These are phyloP conservation scores for Ericerus pela DNA, from an alignment of 1,140 invertebrate species.

Conservation along the genomic window DNA sequence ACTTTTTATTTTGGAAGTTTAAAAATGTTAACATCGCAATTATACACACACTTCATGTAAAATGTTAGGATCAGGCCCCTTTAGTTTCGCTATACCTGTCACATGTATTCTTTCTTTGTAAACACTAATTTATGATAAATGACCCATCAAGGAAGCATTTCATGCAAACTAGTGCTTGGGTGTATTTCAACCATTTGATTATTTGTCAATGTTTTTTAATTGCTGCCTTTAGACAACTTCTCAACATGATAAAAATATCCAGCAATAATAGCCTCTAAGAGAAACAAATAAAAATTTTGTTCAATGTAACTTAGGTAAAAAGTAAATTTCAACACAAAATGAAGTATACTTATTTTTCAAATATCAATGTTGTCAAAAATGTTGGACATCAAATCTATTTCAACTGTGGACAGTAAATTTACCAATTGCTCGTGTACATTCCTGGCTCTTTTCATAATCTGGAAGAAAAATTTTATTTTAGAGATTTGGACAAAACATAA, in stretches of 20 bases:
- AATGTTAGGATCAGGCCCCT: no score
- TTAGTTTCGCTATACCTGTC: no score
- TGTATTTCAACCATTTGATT: conserved; percentile 92
- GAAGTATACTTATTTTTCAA: conserved; percentile 50
- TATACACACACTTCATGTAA: neutral
- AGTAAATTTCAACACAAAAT: neutral
- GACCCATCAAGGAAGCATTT: conserved; percentile 89
- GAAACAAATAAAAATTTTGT: conserved; percentile 14
- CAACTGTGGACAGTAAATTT: conserved; percentile 88
- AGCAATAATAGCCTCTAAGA: conserved; percentile 66
- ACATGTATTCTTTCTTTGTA: conserved; percentile 97
- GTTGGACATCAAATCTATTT: conserved; percentile 85
- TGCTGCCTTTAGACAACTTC: conserved; percentile 79
- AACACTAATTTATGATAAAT: conserved; percentile 96
- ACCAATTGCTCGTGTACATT: conserved; percentile 96
- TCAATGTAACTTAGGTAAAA: neutral
- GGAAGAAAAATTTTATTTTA: conserved; percentile 16
- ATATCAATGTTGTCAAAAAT: conserved; percentile 69
- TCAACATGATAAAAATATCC: conserved; percentile 98
- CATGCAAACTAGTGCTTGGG: conserved; percentile 89
- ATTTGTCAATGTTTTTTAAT: conserved; percentile 95
- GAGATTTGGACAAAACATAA: no score
- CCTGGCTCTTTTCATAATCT: conserved; percentile 90
- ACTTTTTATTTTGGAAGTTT: conserved; percentile 81
- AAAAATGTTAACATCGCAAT: conserved; percentile 15